Evolutionary conservation across 1,140 invertebrate species (phyloP).

Genomic region (Drosophila equinoxialis): DNA sequence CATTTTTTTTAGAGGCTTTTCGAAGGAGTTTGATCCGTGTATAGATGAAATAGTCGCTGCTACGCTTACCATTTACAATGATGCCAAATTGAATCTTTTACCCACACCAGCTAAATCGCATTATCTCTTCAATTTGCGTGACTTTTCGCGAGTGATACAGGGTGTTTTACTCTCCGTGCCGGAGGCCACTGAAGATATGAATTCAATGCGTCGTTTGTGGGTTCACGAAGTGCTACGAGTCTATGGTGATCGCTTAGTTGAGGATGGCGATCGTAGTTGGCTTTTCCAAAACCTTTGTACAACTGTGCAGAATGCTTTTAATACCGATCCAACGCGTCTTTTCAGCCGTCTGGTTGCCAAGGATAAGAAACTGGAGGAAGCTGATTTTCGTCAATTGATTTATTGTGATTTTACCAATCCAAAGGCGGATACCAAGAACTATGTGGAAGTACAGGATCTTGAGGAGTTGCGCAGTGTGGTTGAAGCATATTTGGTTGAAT

Average conservation of each 20-base stretch:
- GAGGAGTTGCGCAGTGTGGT: conserved; percentile 92
- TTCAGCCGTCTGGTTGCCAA: conserved; percentile 82
- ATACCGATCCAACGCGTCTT: conserved; percentile 58
- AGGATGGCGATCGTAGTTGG: conserved; percentile 92
- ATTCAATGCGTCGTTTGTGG: conserved; percentile 96
- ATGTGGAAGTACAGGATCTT: conserved; percentile 94
- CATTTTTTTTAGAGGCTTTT: conserved; percentile 89
- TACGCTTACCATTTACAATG: conserved; percentile 94
- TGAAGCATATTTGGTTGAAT: conserved; percentile 95
- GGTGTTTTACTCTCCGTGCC: conserved; percentile 96
- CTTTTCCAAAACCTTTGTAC: conserved; percentile 87
- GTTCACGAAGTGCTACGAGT: conserved; percentile 97
- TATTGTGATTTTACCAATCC: conserved; percentile 98
- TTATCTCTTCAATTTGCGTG: conserved; percentile 97
- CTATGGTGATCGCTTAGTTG: conserved; percentile 96
- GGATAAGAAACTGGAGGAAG: conserved; percentile 61
- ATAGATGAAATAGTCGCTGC: conserved; percentile 94
- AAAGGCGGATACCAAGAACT: conserved; percentile 94
- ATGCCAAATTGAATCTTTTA: conserved; percentile 91
- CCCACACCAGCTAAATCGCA: conserved; percentile 96
- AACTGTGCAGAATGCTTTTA: conserved; percentile 85
- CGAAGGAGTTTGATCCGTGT: conserved; percentile 96
- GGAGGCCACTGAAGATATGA: conserved; percentile 94
- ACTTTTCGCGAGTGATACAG: conserved; percentile 96
- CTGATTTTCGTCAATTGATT: conserved; percentile 92